Conservation (phyloP, 2,888 invertebrate species). For the Deilephila porcellus region DNA sequence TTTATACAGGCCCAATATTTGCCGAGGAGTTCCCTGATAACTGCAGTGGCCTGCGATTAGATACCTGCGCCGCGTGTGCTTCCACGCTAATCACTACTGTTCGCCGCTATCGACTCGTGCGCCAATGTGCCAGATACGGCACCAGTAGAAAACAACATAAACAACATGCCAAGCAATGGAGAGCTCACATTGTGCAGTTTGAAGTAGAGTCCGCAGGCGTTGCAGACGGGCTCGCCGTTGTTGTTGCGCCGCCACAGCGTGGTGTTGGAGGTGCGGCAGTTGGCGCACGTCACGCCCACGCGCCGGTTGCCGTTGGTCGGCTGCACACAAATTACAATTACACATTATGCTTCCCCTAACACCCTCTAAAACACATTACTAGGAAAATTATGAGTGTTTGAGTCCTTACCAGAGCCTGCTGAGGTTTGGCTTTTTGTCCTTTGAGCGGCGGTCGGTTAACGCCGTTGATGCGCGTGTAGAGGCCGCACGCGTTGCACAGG, state of each 20-base stretch:
- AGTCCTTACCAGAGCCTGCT: slow-evolving; percentile 78
- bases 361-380: neutral
- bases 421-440: slow-evolving; percentile 87
- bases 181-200: slow-evolving; percentile 91
- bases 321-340: slow-evolving; percentile 50
- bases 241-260: slow-evolving; percentile 98
- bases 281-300: slow-evolving; percentile 95
- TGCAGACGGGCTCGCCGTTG: slow-evolving; percentile 98
- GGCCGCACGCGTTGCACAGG: slow-evolving; percentile 99
- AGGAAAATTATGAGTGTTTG: neutral
- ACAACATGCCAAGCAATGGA: neutral
- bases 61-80: slow-evolving; percentile 60
- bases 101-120: slow-evolving; percentile 32
- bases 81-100: slow-evolving; percentile 43
- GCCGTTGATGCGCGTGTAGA: slow-evolving; percentile 90
- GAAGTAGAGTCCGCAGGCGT: slow-evolving; percentile 98
- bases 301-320: slow-evolving; percentile 86
- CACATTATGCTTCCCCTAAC: slow-evolving; percentile 1
- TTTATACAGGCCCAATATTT: slow-evolving; percentile 82
- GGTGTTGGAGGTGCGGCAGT: slow-evolving; percentile 96
- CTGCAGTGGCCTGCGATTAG: slow-evolving; percentile 71
- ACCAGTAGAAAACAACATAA: slow-evolving; percentile 18
- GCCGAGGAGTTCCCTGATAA: slow-evolving; percentile 84
- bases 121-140: slow-evolving; percentile 53
- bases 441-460: slow-evolving; percentile 90